Conservation (phyloP, 2,113 vertebrate genomes). For the Cebus imitator region DNA sequence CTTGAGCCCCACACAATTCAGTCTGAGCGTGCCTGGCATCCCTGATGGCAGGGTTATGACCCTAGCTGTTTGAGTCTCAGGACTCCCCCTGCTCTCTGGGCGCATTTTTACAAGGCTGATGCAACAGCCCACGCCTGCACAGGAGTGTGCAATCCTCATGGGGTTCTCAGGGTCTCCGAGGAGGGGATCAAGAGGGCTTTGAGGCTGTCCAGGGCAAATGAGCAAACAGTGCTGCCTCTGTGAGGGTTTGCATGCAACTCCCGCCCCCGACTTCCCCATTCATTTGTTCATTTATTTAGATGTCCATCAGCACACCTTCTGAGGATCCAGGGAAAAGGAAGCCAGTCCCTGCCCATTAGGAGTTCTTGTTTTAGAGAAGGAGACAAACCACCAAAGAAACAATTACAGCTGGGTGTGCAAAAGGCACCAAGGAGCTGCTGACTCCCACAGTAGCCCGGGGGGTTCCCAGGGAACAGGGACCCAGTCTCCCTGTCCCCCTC, state of each 20-base stretch:
- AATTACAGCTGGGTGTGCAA: fast-evolving
- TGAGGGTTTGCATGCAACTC: too few relatives aligned
- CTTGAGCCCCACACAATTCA: fast-evolving
- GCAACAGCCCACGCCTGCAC: too few relatives aligned
- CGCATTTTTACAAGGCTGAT: not conserved
- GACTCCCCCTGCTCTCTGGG: not conserved
- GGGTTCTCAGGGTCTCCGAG: not conserved
- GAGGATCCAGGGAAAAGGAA: not conserved
- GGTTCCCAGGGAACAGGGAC: not conserved
- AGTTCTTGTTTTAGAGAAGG: not conserved
- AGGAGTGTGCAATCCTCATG: fast-evolving
- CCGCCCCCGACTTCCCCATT: fast-evolving
- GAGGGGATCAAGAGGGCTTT: not conserved
- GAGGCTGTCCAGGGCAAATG: not conserved
- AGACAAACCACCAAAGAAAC: not conserved
- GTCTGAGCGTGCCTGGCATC: fast-evolving
- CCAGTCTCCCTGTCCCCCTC: not conserved
- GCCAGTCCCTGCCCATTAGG: not conserved
- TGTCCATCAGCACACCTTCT: not conserved
- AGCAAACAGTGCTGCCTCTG: not conserved
- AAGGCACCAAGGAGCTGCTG: fast-evolving
- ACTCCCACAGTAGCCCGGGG: not conserved
- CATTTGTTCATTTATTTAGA: not conserved
- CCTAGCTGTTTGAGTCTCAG: not conserved
- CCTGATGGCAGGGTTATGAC: not conserved